A percentile compares a stretch with the other conserved stretches of the same genome.
Evolutionary conservation across 2,113 vertebrate genomes (phyloP).

Genomic region (Ctenodactylus gundi): DNA sequence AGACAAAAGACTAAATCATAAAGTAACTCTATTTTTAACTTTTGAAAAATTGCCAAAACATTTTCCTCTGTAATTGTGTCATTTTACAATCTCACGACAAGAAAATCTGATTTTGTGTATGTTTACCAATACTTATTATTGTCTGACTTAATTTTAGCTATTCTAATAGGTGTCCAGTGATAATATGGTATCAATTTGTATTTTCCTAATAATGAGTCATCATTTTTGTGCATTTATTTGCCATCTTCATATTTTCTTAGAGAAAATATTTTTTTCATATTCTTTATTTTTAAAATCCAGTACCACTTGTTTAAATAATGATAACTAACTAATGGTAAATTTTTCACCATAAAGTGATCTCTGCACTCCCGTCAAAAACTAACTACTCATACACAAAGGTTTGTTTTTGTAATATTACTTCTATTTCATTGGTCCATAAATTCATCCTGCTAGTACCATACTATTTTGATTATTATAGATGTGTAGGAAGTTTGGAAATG

Average conservation of each 20-base stretch:
- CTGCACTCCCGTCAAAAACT: neutral
- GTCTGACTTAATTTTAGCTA: neutral
- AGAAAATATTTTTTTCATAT: neutral
- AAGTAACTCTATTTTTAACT: neutral
- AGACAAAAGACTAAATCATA: neutral
- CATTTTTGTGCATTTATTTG: neutral
- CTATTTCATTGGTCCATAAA: neutral
- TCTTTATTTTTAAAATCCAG: neutral
- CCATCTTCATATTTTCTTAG: neutral
- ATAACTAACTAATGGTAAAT: neutral
- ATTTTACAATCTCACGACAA: neutral
- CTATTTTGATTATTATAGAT: neutral
- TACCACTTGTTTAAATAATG: neutral
- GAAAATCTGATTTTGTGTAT: neutral
- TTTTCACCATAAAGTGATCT: neutral
- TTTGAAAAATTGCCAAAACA: neutral
- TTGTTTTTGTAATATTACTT: neutral
- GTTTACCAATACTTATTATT: neutral
- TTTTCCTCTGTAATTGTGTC: neutral
- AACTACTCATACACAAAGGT: neutral
- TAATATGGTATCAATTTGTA: neutral
- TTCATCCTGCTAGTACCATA: neutral
- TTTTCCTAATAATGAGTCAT: neutral
- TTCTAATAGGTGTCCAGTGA: neutral
- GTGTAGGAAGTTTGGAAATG: neutral